Conservation (phyloP, 1,140 invertebrate genomes). For the Geopemphigus sp. region DNA sequence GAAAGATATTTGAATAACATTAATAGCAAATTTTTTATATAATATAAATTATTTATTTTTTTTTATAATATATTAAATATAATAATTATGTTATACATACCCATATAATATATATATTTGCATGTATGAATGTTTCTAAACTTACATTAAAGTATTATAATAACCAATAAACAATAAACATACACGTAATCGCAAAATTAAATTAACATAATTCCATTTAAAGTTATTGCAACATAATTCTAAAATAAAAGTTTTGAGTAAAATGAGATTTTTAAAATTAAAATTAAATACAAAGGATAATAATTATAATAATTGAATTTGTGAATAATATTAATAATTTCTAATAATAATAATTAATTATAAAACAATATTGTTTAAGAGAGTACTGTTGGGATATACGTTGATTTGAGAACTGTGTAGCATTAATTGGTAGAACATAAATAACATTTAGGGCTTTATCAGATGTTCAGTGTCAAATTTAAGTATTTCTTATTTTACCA, state of each 20-base stretch:
- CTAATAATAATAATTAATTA: neutral
- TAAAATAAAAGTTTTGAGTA: constrained; percentile 14
- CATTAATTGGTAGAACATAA: constrained; percentile 18
- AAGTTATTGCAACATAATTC: constrained; percentile 9
- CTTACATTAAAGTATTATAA: constrained; percentile 40
- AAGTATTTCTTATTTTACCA: constrained; percentile 97
- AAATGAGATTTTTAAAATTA: constrained; percentile 34
- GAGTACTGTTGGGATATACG: constrained; percentile 22
- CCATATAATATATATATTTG: constrained; percentile 2
- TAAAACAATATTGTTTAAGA: neutral
- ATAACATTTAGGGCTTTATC: constrained; percentile 8
- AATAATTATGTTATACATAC: constrained; percentile 12
- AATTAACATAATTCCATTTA: constrained; percentile 23
- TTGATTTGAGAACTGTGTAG: neutral
- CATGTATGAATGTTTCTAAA: constrained; percentile 31
- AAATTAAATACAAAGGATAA: constrained; percentile 29
- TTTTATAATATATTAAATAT: constrained; percentile 29
- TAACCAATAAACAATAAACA: constrained; percentile 40
- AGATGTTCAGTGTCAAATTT: constrained; percentile 55
- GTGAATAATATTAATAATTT: constrained; percentile 17
- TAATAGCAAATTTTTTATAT: constrained; percentile 27
- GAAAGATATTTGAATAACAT: neutral
- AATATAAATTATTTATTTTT: constrained; percentile 40
- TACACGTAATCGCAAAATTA: constrained; percentile 31
- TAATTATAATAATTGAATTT: neutral